Percentiles rank a stretch among this genome's conserved stretches.
Conservation (phyloP, 2,888 invertebrate species). For the Ophioninae sp. region DNA sequence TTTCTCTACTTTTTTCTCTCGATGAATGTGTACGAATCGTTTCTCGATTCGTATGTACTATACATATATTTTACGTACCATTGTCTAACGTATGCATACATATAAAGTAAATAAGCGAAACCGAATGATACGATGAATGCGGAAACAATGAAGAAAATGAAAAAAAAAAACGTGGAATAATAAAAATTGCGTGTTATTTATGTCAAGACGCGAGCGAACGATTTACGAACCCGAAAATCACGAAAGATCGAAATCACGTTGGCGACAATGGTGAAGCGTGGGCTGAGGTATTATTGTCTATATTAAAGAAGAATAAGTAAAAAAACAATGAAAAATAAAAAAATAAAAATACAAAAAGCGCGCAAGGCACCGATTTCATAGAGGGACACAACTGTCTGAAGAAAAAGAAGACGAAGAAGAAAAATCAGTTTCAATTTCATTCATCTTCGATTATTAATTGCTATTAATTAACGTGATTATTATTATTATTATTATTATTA, state of each 20-base stretch:
- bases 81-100: constrained; percentile 69
- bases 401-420: constrained; percentile 19
- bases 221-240: constrained; percentile 8
- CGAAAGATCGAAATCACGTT: constrained; percentile 8
- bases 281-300: constrained; percentile 26
- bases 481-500: constrained; percentile 63
- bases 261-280: neutral
- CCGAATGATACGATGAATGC: constrained; percentile 30
- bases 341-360: constrained; percentile 10
- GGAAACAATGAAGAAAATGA: neutral
- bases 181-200: constrained; percentile 27
- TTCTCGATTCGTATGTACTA: constrained; percentile 67
- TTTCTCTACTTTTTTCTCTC: constrained; percentile 31
- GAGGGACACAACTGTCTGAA: constrained; percentile 44
- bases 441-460: constrained; percentile 65
- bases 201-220: constrained; percentile 22
- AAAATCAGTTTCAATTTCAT: constrained; percentile 58
- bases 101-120: constrained; percentile 56
- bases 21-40: constrained; percentile 49
- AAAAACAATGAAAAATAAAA: neutral
- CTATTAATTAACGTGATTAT: constrained; percentile 61
- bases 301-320: neutral
- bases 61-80: constrained; percentile 68
- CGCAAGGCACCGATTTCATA: constrained; percentile 42
- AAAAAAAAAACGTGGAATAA: constrained; percentile 10